phyloP scores from a whole-genome alignment of 2,797 vertebrate genomes.

The Labeo calbasu region DNA sequence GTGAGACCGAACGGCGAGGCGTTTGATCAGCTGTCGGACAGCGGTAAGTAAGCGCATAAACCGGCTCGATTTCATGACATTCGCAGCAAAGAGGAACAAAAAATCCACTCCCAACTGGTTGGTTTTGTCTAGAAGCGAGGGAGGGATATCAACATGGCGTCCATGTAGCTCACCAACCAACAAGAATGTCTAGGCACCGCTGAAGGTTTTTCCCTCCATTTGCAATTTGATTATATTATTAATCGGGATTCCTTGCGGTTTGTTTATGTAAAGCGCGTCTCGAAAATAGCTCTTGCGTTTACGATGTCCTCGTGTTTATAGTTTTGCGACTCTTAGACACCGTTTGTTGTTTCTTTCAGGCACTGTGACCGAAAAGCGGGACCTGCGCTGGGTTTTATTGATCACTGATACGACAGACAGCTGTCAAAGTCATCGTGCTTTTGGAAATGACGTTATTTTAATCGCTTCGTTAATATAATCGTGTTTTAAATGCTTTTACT shows the following conservation, averaged over 20 bases:
- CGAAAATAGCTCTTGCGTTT: not conserved
- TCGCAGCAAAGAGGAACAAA: slow-evolving; percentile 43
- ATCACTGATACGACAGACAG: not conserved
- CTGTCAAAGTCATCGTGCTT: not conserved
- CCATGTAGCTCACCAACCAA: slow-evolving; percentile 54
- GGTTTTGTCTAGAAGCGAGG: slow-evolving; percentile 64
- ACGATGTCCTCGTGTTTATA: not conserved
- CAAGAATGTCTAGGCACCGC: slow-evolving; percentile 40
- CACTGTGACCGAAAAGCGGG: slow-evolving; percentile 6
- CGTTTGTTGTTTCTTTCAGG: slow-evolving; percentile 39
- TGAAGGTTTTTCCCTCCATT: slow-evolving; percentile 50
- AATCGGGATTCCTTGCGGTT: not conserved
- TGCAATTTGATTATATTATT: slow-evolving; percentile 14
- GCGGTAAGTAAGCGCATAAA: slow-evolving; percentile 60
- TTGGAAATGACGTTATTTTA: not conserved
- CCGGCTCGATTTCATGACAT: slow-evolving; percentile 24
- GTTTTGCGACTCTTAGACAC: slow-evolving; percentile 26
- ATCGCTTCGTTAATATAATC: not conserved
- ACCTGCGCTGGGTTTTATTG: slow-evolving; percentile 1
- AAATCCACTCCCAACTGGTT: slow-evolving; percentile 54
- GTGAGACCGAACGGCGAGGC: slow-evolving; percentile 66
- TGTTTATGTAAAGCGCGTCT: not conserved
- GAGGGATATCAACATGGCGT: slow-evolving; percentile 64
- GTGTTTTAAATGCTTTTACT: not conserved
- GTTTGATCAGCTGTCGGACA: slow-evolving; percentile 62